These are phyloP conservation scores for Anoplophora glabripennis DNA, from an alignment of 1,140 invertebrate genomes.

Conservation along the genomic window DNA sequence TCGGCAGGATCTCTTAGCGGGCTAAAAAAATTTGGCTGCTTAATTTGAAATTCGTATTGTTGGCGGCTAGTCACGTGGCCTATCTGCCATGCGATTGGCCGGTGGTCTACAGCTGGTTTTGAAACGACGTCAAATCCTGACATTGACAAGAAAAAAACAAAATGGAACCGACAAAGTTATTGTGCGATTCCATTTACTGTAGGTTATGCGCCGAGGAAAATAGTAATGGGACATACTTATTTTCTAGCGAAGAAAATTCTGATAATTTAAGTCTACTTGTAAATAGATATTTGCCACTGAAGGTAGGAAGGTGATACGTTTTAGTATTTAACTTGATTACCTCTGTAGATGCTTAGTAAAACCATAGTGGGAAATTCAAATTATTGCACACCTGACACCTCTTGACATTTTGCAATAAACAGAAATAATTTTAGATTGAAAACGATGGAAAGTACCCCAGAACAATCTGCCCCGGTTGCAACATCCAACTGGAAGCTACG, in stretches of 20 bases:
- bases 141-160: slow-evolving; percentile 6
- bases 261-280: slow-evolving; percentile 61
- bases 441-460: slow-evolving; percentile 67
- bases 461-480: slow-evolving; percentile 71
- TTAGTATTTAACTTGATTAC: slow-evolving; percentile 63
- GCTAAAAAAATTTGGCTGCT: too few species aligned
- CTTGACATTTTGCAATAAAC: background rate
- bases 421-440: slow-evolving; percentile 53
- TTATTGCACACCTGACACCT: slow-evolving; percentile 10
- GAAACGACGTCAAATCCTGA: too few species aligned
- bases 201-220: slow-evolving; percentile 70
- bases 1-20: too few species aligned
- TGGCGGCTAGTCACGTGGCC: too few species aligned
- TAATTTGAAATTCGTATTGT: too few species aligned
- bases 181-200: slow-evolving; percentile 62
- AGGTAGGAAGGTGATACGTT: slow-evolving; percentile 54
- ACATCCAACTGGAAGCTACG: slow-evolving; percentile 69
- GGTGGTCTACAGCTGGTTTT: too few species aligned
- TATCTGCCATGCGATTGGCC: too few species aligned
- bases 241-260: slow-evolving; percentile 55
- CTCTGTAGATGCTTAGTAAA: slow-evolving; percentile 10
- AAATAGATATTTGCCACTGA: slow-evolving; percentile 69
- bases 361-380: slow-evolving; percentile 35
- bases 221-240: slow-evolving; percentile 63
- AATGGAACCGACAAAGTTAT: slow-evolving; percentile 32